A percentile compares a stretch with the other conserved stretches of the same genome.
Conservation (phyloP, 2,888 invertebrate genomes). For the Cabera pusaria region DNA sequence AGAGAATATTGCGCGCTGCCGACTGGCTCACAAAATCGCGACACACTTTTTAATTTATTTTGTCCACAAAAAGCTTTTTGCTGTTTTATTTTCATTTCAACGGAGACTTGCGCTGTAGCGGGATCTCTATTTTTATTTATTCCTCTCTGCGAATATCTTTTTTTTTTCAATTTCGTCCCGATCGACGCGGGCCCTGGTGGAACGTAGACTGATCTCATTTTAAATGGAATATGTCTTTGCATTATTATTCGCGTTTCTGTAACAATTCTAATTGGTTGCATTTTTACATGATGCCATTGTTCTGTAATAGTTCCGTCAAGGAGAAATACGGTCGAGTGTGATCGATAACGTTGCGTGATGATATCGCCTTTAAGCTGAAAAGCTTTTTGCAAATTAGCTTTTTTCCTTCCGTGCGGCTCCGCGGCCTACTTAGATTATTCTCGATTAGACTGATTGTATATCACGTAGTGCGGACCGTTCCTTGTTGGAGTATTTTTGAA, state of each 20-base stretch:
- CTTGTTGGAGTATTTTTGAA: not conserved
- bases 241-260: constrained; percentile 65
- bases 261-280: constrained; percentile 73
- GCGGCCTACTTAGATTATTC: constrained; percentile 30
- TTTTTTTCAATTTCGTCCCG: constrained; percentile 77
- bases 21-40: constrained; percentile 70
- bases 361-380: constrained; percentile 55
- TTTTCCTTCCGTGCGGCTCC: constrained; percentile 43
- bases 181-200: constrained; percentile 74
- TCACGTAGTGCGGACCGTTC: not conserved
- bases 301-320: constrained; percentile 53
- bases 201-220: constrained; percentile 80
- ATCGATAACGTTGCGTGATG: constrained; percentile 69
- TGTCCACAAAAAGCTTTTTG: constrained; percentile 79
- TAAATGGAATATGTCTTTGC: constrained; percentile 77
- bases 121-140: constrained; percentile 83
- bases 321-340: constrained; percentile 47
- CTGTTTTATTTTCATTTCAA: constrained; percentile 82
- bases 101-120: constrained; percentile 82
- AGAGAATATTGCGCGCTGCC: constrained; percentile 37
- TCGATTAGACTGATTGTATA: constrained; percentile 8
- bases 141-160: constrained; percentile 62
- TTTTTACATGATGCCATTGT: constrained; percentile 74
- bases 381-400: constrained; percentile 68
- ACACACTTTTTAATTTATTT: constrained; percentile 82